Base-by-base conservation (phyloP, 2,113 vertebrate genomes). In the Muscicapa adusta region DNA sequence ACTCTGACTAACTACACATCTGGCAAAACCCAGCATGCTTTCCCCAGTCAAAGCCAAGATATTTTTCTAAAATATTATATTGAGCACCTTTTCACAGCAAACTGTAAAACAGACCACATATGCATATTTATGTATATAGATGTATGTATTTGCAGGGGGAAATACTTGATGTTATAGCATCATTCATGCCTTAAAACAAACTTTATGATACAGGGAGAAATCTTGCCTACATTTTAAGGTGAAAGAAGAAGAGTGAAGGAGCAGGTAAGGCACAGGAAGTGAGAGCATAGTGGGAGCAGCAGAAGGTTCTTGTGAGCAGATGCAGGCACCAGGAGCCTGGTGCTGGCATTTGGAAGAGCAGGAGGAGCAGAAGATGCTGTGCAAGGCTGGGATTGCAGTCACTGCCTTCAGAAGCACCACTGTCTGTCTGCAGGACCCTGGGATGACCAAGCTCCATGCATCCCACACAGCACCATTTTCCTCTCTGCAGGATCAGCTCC, bases 1-100 rank as follows among this genome's bases (percentile, higher is more conserved):
- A 91, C 48, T 68, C 62, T 75, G 65, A 87, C 17, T 91, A 87
- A 87, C 43, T 71, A 50, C 77, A 87, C 36, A 91, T 65, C 94
- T 92, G 84, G 53, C n/a, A 89, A 78, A 81, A 29, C 28, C 9
- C 57, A 86, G 58, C 33, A 78, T 26, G 48, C 10, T 75, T 86
- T 87, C 28, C 14, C 18, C 36, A 53, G 15, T 33, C 36, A 65
- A 23, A 72, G 61, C 8, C 58, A 75, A 68, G 67, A 75, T 9
- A n/a, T 23, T 51, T 86, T 89, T 78, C 51, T 72, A 61, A 85
- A 85, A 57, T 63, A 56, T 31, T 3, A 12, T 62, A 45, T 24
- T 24, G 22, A 65, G 54, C 25, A 62, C 5, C 5, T 72, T 91
- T 92, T 56, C 70, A 82, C 28, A 85, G 18, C n/a, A 84, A 82